Conservation (phyloP, 23 tunicate species). For the Styela clava region DNA sequence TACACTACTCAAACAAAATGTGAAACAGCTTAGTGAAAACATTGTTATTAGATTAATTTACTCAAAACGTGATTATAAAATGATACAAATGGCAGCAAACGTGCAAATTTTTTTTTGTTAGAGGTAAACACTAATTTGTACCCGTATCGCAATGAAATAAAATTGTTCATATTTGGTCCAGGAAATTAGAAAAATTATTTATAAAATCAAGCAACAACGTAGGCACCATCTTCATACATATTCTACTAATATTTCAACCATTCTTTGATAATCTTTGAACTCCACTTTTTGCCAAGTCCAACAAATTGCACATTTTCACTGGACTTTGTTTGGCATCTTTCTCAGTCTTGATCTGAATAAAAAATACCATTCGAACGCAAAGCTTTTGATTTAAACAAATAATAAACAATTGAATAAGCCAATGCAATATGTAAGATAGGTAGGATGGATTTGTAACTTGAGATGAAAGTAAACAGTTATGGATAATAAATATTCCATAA, state of each 20-base stretch:
- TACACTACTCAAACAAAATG: too few species aligned
- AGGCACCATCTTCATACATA: neutral
- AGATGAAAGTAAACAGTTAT: too few species aligned
- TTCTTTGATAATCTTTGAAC: too few species aligned
- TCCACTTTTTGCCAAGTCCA: too few species aligned
- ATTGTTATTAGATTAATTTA: too few species aligned
- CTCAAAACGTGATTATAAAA: neutral
- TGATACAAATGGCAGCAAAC: neutral
- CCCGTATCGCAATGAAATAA: neutral
- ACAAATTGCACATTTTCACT: constrained; percentile 20
- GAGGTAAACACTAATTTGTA: neutral
- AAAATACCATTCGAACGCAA: too few species aligned
- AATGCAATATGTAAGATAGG: too few species aligned
- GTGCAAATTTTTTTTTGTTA: neutral
- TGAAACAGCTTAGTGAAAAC: too few species aligned
- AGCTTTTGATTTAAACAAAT: too few species aligned
- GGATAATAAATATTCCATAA: too few species aligned
- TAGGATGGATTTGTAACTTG: too few species aligned
- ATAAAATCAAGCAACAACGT: neutral
- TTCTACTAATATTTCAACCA: neutral
- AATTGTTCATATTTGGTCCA: neutral
- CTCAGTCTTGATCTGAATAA: constrained; percentile 18
- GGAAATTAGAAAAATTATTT: neutral
- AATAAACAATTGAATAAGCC: too few species aligned
- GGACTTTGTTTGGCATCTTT: constrained; percentile 16